Evolutionary conservation across 2,797 vertebrate genomes (phyloP).

Genomic region (Eutrigla gurnardus): DNA sequence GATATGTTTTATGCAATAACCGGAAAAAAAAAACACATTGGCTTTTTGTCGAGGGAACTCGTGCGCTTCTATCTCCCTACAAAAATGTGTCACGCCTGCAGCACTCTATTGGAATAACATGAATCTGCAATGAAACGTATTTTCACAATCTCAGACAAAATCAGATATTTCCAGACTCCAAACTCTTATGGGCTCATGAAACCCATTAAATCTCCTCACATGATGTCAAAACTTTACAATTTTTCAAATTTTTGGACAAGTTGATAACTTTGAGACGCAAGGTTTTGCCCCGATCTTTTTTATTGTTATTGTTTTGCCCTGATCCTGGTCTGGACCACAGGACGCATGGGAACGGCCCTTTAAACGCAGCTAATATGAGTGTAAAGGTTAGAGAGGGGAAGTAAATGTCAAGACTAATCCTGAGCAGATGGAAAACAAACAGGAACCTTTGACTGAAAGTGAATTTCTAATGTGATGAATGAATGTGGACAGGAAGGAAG

Average conservation of each 20-base stretch:
- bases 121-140: not conserved
- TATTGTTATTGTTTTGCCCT: too few species aligned
- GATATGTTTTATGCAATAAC: too few species aligned
- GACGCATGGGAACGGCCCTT: conserved; percentile 9
- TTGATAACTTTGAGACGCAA: not conserved
- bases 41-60: too few species aligned
- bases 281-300: not conserved
- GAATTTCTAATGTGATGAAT: conserved; percentile 65
- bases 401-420: conserved; percentile 64
- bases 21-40: too few species aligned
- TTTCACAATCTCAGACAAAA: not conserved
- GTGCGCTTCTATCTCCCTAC: too few species aligned
- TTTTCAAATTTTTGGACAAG: not conserved
- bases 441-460: conserved; percentile 51
- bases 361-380: conserved; percentile 36
- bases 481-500: conserved; percentile 58
- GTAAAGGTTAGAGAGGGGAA: conserved; percentile 55
- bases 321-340: not conserved
- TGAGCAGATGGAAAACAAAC: conserved; percentile 41
- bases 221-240: not conserved
- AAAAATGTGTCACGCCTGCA: too few species aligned
- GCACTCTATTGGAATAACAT: not conserved
- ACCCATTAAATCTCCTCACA: not conserved
- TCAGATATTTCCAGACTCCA: not conserved
- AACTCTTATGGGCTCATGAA: not conserved